Conservation (phyloP, 1,140 invertebrate species). For the Ceratitis capitata region DNA sequence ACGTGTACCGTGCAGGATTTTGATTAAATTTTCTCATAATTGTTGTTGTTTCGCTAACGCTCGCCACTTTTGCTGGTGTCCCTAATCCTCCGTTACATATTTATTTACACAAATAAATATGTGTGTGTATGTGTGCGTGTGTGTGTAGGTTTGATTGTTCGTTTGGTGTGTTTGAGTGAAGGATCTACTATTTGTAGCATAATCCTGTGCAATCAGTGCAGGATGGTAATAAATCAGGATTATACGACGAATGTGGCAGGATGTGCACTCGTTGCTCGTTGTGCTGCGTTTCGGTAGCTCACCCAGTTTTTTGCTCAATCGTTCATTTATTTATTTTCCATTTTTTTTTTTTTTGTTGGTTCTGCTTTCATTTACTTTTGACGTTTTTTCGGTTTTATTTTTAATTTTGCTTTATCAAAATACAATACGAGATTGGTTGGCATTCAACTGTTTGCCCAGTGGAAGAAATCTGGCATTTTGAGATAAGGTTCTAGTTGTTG, state of each 20-base stretch:
- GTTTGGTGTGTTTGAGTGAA: conserved; percentile 42
- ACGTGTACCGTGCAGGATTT: background rate
- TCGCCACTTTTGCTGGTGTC: conserved; percentile 5
- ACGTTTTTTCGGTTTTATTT: background rate
- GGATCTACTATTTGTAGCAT: conserved; percentile 62
- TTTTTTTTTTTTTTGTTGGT: background rate
- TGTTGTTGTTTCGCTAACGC: background rate
- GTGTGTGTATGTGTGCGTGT: background rate
- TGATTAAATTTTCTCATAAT: background rate
- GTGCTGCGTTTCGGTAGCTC: conserved; percentile 48
- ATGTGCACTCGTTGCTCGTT: conserved; percentile 44
- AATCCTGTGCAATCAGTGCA: conserved; percentile 64
- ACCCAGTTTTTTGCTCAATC: conserved; percentile 39
- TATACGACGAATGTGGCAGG: conserved; percentile 63
- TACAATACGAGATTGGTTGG: background rate
- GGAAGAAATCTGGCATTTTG: no score
- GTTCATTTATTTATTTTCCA: background rate
- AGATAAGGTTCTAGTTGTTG: no score
- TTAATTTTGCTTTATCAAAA: conserved; percentile 30
- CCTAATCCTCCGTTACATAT: background rate
- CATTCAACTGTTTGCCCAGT: background rate
- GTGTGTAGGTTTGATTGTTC: background rate
- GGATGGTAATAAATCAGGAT: conserved; percentile 64
- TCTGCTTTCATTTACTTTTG: background rate
- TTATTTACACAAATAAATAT: background rate